phyloP scores from a whole-genome alignment of 2,113 vertebrate species.

The Sylvietta virens region DNA sequence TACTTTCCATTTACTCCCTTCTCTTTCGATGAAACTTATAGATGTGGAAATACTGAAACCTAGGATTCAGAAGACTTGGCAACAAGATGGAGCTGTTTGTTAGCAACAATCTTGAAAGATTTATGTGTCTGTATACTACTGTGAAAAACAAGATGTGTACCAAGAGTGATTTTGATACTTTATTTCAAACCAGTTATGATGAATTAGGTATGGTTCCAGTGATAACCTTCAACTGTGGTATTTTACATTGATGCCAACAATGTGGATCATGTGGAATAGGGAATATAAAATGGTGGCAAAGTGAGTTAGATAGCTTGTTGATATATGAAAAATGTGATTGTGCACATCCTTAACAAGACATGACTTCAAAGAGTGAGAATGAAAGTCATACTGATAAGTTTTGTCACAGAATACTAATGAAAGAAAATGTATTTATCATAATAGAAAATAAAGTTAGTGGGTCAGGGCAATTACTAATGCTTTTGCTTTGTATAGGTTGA shows the following conservation, averaged over 20 bases:
- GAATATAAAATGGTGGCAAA: background rate
- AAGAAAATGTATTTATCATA: background rate
- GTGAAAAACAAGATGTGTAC: background rate
- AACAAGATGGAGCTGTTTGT: background rate
- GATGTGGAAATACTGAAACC: background rate
- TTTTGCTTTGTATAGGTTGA: background rate
- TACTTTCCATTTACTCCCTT: background rate
- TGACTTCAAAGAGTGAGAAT: background rate
- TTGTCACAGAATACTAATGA: background rate
- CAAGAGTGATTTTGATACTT: background rate
- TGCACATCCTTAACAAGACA: background rate
- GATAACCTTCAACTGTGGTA: background rate
- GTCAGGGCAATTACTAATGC: background rate
- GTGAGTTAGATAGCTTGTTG: background rate
- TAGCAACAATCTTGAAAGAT: background rate
- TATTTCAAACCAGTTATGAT: constrained; percentile 31
- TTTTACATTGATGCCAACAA: background rate
- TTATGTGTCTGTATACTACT: background rate
- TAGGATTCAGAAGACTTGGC: background rate
- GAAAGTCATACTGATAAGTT: background rate
- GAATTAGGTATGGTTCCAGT: background rate
- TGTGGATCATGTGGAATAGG: background rate
- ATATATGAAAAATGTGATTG: background rate
- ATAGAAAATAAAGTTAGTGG: background rate
- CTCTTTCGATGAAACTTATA: background rate